Evolutionary conservation across 1,140 invertebrate species (phyloP).

Genomic region (Ceratina calcarata): DNA sequence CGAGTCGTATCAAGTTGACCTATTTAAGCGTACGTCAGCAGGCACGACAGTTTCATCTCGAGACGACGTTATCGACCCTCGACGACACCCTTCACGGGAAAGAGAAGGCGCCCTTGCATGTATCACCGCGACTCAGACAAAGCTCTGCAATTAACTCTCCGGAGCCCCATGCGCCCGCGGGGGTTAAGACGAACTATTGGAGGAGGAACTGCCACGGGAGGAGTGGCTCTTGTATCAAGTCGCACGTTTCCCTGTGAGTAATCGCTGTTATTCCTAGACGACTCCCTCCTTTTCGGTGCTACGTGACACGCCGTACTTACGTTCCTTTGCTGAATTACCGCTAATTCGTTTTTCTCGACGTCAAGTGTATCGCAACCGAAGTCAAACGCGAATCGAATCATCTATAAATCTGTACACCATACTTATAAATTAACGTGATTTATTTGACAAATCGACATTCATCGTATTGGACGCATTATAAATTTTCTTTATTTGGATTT

Average conservation of each 20-base stretch:
- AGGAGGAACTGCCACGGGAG: constrained; percentile 50
- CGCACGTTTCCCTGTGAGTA: constrained; percentile 64
- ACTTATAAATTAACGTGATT: too few species aligned
- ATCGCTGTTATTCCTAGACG: constrained; percentile 70
- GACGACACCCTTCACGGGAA: constrained; percentile 53
- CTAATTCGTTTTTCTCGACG: constrained; percentile 62
- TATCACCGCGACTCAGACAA: constrained; percentile 70
- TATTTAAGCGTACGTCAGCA: constrained; percentile 59
- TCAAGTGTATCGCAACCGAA: constrained; percentile 36
- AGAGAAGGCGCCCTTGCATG: constrained; percentile 61
- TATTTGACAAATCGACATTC: too few species aligned
- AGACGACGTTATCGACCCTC: constrained; percentile 64
- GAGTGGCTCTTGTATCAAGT: constrained; percentile 67
- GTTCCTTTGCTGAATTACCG: constrained; percentile 54
- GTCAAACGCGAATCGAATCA: background rate
- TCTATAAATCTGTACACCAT: background rate
- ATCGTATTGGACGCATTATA: too few species aligned
- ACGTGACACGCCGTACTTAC: constrained; percentile 58
- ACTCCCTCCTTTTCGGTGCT: constrained; percentile 48
- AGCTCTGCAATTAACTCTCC: constrained; percentile 69
- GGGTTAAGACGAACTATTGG: constrained; percentile 68
- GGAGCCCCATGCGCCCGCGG: constrained; percentile 60
- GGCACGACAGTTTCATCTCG: constrained; percentile 60
- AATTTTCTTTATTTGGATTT: too few species aligned
- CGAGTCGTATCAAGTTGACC: constrained; percentile 41